Conservation (phyloP, 2,113 vertebrate genomes). For the Pseudois nayaur region DNA sequence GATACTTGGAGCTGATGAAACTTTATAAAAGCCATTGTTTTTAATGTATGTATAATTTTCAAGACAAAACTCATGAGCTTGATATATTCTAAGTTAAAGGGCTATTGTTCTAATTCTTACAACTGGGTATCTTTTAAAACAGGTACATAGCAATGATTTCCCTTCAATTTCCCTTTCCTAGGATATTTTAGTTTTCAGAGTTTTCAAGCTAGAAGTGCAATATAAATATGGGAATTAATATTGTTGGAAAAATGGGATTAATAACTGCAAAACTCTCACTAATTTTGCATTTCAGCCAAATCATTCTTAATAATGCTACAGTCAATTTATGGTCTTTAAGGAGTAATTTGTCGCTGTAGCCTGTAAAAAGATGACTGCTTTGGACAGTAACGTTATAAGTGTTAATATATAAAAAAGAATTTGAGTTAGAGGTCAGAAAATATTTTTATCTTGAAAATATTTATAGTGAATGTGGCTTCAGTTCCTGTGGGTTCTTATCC, state of each 20-base stretch:
- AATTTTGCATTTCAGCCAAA: neutral
- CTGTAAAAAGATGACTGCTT: conserved; percentile 38
- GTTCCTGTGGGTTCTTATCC: conserved; percentile 43
- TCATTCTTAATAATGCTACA: conserved; percentile 1
- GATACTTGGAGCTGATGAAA: neutral
- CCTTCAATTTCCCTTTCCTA: neutral
- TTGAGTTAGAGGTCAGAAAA: conserved; percentile 63
- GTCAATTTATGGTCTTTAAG: conserved; percentile 15
- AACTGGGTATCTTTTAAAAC: neutral
- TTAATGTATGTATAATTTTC: neutral
- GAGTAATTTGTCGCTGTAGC: conserved; percentile 15
- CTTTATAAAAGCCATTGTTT: conserved; percentile 27
- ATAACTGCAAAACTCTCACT: neutral
- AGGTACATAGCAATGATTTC: neutral
- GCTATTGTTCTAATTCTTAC: conserved; percentile 23
- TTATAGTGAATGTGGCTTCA: conserved; percentile 59
- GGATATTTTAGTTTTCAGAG: neutral
- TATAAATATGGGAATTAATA: neutral
- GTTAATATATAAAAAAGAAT: conserved; percentile 48
- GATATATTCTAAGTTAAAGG: neutral
- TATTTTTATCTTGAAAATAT: conserved; percentile 72
- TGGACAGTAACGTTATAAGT: neutral
- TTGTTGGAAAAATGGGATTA: neutral
- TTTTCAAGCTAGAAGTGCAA: neutral
- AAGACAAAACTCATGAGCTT: conserved; percentile 36